Evolutionary conservation across 2,797 vertebrate genomes (phyloP), one percentile per base, ranked within the genome.

Genomic region (Meriones psammophilus): DNA sequence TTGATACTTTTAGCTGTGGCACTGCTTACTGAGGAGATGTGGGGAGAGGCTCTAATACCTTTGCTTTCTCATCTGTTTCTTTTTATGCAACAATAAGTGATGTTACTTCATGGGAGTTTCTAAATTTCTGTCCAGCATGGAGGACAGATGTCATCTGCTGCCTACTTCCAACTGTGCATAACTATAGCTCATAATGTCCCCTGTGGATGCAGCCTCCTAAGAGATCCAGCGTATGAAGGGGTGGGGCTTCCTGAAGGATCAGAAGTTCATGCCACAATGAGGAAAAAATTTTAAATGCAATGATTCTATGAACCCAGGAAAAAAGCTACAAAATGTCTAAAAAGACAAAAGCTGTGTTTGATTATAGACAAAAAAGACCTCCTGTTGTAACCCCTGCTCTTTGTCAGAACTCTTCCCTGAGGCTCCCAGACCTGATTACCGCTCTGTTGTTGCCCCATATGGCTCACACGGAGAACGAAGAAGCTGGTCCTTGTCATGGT

Each of bases 1-100:
- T 15, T 18, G 60, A 68, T 64, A 64, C 42, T 96, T 97, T 62
- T 76, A 93, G 95, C 92, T 76, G 77, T 73, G 78, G 78, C 33
- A 95, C 20, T 64, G 60, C 83, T 94, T 89, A 94, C 76, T 88
- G 46, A 60, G 30, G 62, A 95, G 73, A 88, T 77, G 50, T 89
- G 71, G 36, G 60, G 80, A 88, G 33, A 76, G 58, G 17, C 30
- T 68, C 33, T 15, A 86, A 60, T 73, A 58, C 10, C 54, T 80
- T 95, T 92, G 81, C n/a, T 60, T 81, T 79, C 79, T 94, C 33
- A 64, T 66, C 17, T 46, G 56, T 71, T 54, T 69, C 64, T 96
- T 89, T 68, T 78, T 78, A 60, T 30, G 85, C 83, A 89, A 56
- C 86, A 88, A 42, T 36, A 71, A 74, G 33, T 8, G 22, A 89